Base-by-base conservation (phyloP, 2,797 vertebrate genomes). In the Hemibagrus guttatus region DNA sequence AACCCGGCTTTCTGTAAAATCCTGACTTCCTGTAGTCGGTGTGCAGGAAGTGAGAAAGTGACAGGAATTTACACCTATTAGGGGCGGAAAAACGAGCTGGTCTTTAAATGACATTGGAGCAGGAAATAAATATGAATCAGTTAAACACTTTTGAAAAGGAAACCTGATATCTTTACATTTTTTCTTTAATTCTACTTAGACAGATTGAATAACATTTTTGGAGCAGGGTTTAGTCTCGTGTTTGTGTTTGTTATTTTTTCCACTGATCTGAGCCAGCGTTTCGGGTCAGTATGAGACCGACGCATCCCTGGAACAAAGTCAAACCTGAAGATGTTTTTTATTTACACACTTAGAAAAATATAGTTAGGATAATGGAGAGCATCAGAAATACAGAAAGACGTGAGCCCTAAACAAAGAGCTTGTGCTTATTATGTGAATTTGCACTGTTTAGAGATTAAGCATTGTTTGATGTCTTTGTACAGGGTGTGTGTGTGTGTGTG, bases 401-500 rank as follows among this genome's bases (percentile, higher is more conserved):
- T 52, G 80, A 66, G 28, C 78, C 58, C 58, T 61, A 13, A 66
- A 66, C 52, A 35, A 56, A 80, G 35, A 80, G 56, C 78, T 42
- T 49, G 26, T 49, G 42, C 80, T 49, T 61, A 23, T 80, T 56
- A 54, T 26, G 58, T 80, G 78, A 11, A 26, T 80, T 80, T 80
- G 12, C 21, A 80, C 56, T 26, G 31, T 80, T 87, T 54, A 56
- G 46, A 76, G 46, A 79, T 84, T 78, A 84, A 83, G 75, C 46
- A 79, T n/a, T 61, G 66, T 69, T 79, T 84, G 74, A 84, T 87
- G 86, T 71, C 81, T 61, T 78, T 59, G 86, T 87, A 56, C 26
- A 52, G 26, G 26, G 17, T 85, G 42, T 85, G 84, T 71, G 79
- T 78, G 69, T 83, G 59, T 88, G 79, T 83, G 84, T 88, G 84